Evolutionary conservation across 2,113 vertebrate genomes (phyloP).

Genomic region (Grus americana): DNA sequence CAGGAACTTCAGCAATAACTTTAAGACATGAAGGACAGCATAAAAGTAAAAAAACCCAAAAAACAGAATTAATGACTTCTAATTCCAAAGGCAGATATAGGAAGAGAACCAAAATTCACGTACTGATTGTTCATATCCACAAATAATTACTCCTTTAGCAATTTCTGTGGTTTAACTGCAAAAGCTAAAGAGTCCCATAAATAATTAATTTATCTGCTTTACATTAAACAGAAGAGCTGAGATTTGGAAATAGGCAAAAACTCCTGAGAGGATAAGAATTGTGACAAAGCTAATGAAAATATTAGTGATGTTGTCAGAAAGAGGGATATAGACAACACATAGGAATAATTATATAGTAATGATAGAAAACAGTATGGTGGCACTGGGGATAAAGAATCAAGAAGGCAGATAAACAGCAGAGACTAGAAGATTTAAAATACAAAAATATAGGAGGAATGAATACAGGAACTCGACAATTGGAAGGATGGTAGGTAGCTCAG

Average conservation of each 20-base stretch:
- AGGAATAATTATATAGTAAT: not conserved
- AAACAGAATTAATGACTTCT: not conserved
- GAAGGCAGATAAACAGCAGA: not conserved
- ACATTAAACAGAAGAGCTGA: not conserved
- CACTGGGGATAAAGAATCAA: not conserved
- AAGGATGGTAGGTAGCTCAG: not conserved
- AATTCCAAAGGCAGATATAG: not conserved
- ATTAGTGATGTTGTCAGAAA: not conserved
- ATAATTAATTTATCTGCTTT: not conserved
- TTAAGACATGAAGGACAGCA: not conserved
- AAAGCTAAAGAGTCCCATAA: not conserved
- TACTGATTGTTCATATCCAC: not conserved
- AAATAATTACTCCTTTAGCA: not conserved
- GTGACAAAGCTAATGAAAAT: not conserved
- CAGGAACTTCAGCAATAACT: not conserved
- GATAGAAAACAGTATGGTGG: not conserved
- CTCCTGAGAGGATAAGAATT: not conserved
- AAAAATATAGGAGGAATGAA: not conserved
- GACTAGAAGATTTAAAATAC: not conserved
- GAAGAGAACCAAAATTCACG: not conserved
- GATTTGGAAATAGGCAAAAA: not conserved
- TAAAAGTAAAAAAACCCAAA: not conserved
- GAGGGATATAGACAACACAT: not conserved
- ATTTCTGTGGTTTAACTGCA: not conserved
- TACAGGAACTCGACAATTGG: not conserved